Evolutionary conservation across 2,113 vertebrate genomes (phyloP), one percentile per base, ranked within the genome.

Genomic region (Halichoerus grypus): DNA sequence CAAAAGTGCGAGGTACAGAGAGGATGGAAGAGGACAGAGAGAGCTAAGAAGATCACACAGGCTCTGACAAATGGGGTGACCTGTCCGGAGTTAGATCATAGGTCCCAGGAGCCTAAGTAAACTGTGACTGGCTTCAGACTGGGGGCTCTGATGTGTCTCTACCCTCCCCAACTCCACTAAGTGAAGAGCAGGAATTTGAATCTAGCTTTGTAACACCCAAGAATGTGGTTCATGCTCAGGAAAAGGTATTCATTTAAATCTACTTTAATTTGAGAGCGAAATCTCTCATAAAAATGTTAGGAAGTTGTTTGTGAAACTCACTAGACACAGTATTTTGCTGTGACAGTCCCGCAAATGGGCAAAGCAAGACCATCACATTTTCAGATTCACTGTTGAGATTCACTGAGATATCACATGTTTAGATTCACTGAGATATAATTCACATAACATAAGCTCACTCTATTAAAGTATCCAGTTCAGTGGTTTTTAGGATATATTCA

Each of bases 31-130:
- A 24, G 7, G 14, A 67, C 11, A 6, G 8, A 80, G 67, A 69
- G 33, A n/a, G 19, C 1, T 8, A 26, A 33, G 76, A 33, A 4
- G n/a, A 26, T 31, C 8, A 5, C 11, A 24, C 0, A 3, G 42
- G 53, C n/a, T 74, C 42, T 59, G 13, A 69, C 10, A 26, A 59
- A 28, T 33, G 12, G 4, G 3, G 7, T 21, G 26, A 28, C 19
- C 57, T 7, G 2, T 13, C 9, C 5, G 21, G 16, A 19, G 2
- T 72, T 9, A 21, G 53, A 46, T 1, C 19, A 12, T 14, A 33
- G 36, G 9, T 31, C 36, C 31, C 61, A 24, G 36, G 39, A 84
- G 28, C 26, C 33, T 18, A 19, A 26, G n/a, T 31, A 19, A 85
- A 57, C 51, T 16, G 24, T 46, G 42, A 42, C 18, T 21, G 3